Evolutionary conservation across 2,113 vertebrate genomes (phyloP), one percentile per base, ranked within the genome.

Genomic region (Campylomormyrus numenius): DNA sequence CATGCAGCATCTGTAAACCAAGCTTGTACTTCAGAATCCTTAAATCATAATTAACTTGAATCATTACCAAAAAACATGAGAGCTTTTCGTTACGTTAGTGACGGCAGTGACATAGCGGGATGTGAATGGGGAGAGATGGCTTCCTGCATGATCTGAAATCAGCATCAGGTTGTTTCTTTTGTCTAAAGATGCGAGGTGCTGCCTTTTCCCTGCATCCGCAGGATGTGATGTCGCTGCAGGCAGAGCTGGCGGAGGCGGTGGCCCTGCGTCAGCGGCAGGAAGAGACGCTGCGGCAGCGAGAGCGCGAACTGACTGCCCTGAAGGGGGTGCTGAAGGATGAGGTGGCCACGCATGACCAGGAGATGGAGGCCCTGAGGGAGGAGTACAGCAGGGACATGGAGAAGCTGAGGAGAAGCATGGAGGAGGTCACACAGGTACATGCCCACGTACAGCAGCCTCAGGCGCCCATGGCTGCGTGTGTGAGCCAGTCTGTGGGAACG

Each of bases 381-480:
- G 96, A 98, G 94, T 98, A 95, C 95, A 95, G 96, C 90, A 93
- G 92, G 4, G 97, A 99, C 90, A 94, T 97, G 93, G 96, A 97
- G 0, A 94, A 96, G 89, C 95, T 99, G 74, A 94, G 96, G 27
- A 95, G 90, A 74, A 98, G 96, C 93, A 93, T 99, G 96, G 97
- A 98, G 87, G 95, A 96, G 3, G 95, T 96, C 5, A 95, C 96
- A 0, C 96, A 97, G 97, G 98, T 97, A 85, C 88, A n/a, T 27
- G 31, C 3, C 24, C 62, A 24, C 13, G 53, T 39, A 19, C n/a
- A 27, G 31, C 19, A 15, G 35, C 62, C 80, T 45, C 35, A 85
- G 11, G 27, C 66, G 3, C 66, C 3, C 39, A 85, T 39, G 39
- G 17, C 86, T 88, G 52, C 2, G 87, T 31, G 58, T 24, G 53